Conservation (phyloP, 2,113 vertebrate species). For the Neotoma lepida region DNA sequence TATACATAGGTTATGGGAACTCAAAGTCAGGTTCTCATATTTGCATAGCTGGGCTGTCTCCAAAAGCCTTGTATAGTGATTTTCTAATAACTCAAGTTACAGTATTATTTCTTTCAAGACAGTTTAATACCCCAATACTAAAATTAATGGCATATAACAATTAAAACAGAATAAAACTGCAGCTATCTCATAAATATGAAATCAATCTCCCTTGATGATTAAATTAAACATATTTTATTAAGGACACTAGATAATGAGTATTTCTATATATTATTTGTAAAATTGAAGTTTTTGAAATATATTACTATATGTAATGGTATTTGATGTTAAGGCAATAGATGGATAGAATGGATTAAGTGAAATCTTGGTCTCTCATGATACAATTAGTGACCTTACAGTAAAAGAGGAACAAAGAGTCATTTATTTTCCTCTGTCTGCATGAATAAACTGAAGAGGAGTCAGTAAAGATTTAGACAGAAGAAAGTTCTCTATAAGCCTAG, state of each 20-base stretch:
- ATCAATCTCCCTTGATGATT: background rate
- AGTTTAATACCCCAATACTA: constrained; percentile 26
- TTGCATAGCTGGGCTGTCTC: background rate
- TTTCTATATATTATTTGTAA: background rate
- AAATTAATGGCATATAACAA: background rate
- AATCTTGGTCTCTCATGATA: background rate
- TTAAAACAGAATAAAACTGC: background rate
- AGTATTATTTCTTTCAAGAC: constrained; percentile 23
- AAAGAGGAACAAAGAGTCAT: background rate
- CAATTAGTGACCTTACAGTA: background rate
- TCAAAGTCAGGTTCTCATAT: background rate
- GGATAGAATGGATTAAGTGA: background rate
- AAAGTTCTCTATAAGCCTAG: background rate
- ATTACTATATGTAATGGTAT: background rate
- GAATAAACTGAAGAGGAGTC: background rate
- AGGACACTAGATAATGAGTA: background rate
- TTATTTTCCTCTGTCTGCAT: background rate
- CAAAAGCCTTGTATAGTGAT: background rate
- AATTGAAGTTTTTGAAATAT: background rate
- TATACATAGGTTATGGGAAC: background rate
- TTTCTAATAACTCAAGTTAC: constrained; percentile 47
- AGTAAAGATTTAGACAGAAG: background rate
- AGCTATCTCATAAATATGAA: background rate
- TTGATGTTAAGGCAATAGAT: background rate
- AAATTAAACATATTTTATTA: background rate